These are phyloP conservation scores for Psilopsiagon aymara DNA, from an alignment of 2,113 vertebrate species.

Conservation along the genomic window DNA sequence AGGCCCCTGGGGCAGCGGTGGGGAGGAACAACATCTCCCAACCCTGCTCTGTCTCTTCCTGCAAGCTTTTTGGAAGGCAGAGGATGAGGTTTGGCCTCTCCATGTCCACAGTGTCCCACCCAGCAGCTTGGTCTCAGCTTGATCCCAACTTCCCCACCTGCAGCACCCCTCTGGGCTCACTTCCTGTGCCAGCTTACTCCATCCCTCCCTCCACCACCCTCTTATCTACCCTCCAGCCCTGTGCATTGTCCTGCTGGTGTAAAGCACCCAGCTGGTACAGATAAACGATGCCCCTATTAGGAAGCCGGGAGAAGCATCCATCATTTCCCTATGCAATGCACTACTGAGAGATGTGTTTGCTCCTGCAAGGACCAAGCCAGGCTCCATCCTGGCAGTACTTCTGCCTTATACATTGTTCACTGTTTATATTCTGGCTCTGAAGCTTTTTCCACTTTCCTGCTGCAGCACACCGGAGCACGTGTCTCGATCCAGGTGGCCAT, in stretches of 20 bases:
- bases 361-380: background rate
- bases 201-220: background rate
- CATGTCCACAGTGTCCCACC: fast-evolving
- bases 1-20: background rate
- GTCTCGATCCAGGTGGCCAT: background rate
- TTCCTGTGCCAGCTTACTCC: background rate
- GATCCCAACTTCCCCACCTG: background rate
- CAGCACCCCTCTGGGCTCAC: fast-evolving
- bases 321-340: fast-evolving
- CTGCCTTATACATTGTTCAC: background rate
- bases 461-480: background rate
- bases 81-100: background rate
- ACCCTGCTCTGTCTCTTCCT: background rate
- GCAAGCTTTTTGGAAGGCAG: background rate
- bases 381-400: background rate
- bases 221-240: background rate
- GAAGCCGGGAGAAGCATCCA: background rate
- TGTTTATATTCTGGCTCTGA: background rate
- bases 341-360: background rate
- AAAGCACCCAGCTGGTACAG: background rate
- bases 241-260: background rate
- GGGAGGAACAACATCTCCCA: background rate
- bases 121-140: fast-evolving
- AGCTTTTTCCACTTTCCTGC: background rate
- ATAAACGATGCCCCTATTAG: background rate